These are phyloP conservation scores for Astreopora myriophthalma DNA, from an alignment of 64 coral and sea anemone genomes.

Conservation along the genomic window DNA sequence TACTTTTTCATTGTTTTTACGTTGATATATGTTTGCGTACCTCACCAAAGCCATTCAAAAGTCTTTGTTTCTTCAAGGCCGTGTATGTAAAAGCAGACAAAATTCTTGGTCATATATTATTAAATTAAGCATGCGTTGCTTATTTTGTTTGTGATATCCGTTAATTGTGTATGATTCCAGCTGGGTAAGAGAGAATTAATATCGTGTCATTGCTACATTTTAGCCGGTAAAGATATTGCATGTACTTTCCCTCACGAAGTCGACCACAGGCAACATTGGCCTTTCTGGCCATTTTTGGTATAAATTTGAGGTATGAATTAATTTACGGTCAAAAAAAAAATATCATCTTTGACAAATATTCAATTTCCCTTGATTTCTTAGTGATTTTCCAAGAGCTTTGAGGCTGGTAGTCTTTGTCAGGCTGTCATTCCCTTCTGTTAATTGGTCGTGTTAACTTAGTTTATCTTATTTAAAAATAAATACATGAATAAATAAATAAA, in stretches of 20 bases:
- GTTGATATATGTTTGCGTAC: background rate
- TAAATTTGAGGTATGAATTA: too few species aligned
- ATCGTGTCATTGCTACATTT: background rate
- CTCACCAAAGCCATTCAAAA: background rate
- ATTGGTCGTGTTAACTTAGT: background rate
- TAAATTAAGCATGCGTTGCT: background rate
- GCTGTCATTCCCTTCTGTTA: background rate
- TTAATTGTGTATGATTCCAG: background rate
- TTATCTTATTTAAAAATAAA: background rate
- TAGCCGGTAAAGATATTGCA: background rate
- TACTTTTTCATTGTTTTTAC: too few species aligned
- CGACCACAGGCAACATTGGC: background rate
- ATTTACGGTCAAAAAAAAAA: background rate
- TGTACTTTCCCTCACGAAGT: background rate
- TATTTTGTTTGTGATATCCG: background rate
- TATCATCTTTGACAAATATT: background rate
- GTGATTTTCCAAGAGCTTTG: background rate
- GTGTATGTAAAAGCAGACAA: background rate
- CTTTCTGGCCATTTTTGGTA: background rate
- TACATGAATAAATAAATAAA: too few species aligned
- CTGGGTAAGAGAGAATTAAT: background rate
- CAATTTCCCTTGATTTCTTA: background rate
- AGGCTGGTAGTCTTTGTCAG: background rate
- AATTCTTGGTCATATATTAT: background rate
- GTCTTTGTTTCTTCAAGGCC: background rate